Evolutionary conservation across 2,888 invertebrate species (phyloP), one percentile per base, ranked within the genome.

Genomic region (Eueremaeus valkanovi): DNA sequence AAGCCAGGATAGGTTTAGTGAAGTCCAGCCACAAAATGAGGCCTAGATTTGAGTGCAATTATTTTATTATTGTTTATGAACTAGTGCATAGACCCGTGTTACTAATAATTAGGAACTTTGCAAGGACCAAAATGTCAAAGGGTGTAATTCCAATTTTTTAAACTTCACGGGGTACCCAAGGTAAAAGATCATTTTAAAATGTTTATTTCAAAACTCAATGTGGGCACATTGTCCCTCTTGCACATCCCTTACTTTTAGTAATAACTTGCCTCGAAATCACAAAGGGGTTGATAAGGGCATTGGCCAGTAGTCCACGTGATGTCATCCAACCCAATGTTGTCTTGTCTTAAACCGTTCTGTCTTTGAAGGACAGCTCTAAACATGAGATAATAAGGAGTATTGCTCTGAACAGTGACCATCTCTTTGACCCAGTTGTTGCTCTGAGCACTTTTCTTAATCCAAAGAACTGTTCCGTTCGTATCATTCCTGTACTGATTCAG

Each of bases 181-280:
- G n/a, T n/a, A n/a, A n/a, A n/a, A n/a, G n/a, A n/a, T n/a, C n/a
- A n/a, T n/a, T n/a, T n/a, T n/a, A n/a, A n/a, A n/a, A n/a, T n/a
- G n/a, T n/a, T n/a, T n/a, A n/a, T n/a, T n/a, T n/a, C n/a, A n/a
- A n/a, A n/a, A n/a, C n/a, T n/a, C n/a, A n/a, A n/a, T n/a, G n/a
- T n/a, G n/a, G n/a, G n/a, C n/a, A n/a, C n/a, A n/a, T n/a, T n/a
- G n/a, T n/a, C n/a, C n/a, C n/a, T n/a, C n/a, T n/a, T n/a, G n/a
- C n/a, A n/a, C n/a, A n/a, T n/a, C n/a, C n/a, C n/a, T n/a, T n/a
- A n/a, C n/a, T n/a, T n/a, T n/a, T n/a, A n/a, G n/a, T n/a, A n/a
- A n/a, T n/a, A n/a, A n/a, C n/a, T n/a, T n/a, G 29, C 61, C 61
- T 61, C 61, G 29, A 61, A 61, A 61, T 61, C 61, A 31, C 61